phyloP scores from a whole-genome alignment of 2,113 vertebrate species.

The Sialia sialis region DNA sequence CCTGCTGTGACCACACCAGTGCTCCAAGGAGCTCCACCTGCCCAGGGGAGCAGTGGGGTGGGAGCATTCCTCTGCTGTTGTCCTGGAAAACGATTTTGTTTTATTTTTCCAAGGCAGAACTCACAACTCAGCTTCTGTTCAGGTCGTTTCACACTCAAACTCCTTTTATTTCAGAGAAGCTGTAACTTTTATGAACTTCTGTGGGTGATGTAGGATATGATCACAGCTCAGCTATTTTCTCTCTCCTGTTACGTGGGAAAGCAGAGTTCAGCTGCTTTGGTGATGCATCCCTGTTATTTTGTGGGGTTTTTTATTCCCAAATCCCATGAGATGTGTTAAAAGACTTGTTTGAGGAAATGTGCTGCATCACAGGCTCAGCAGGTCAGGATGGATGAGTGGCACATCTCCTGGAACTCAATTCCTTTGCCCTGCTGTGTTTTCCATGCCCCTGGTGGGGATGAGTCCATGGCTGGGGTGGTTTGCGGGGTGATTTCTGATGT shows the following conservation, averaged over 20 bases:
- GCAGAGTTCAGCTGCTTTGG: neutral
- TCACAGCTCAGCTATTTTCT: neutral
- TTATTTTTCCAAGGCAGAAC: neutral
- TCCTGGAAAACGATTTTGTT: neutral
- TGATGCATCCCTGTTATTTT: neutral
- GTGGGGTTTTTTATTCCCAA: neutral
- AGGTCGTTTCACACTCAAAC: neutral
- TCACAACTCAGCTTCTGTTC: neutral
- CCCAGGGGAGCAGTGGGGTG: fast-evolving
- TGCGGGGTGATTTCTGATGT: neutral
- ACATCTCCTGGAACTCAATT: neutral
- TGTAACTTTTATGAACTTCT: neutral
- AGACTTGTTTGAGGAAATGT: neutral
- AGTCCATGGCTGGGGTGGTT: neutral
- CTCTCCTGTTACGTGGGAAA: neutral
- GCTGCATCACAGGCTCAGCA: neutral
- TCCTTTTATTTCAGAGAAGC: neutral
- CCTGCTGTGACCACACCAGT: neutral
- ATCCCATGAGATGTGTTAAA: neutral
- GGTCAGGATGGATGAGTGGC: neutral
- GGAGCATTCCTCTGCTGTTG: neutral
- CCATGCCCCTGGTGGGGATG: neutral
- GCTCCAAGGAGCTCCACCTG: neutral
- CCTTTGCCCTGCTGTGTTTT: neutral
- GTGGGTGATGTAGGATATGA: neutral